These are phyloP conservation scores for Podilymbus podiceps DNA, from an alignment of 2,113 vertebrate species.

Conservation along the genomic window DNA sequence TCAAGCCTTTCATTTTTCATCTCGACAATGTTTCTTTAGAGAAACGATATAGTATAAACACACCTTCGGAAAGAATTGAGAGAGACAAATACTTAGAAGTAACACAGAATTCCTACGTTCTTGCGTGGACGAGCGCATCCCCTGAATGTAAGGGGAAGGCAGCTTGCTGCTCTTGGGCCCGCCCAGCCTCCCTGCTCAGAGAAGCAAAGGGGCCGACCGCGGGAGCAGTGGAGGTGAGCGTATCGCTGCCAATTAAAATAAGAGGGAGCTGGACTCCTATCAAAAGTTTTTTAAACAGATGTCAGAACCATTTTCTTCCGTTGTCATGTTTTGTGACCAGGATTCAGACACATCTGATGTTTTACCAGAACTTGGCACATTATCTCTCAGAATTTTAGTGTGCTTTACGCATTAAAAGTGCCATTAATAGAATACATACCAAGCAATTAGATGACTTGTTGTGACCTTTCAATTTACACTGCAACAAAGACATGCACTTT, in stretches of 20 bases:
- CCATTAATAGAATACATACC: neutral
- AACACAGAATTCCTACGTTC: neutral
- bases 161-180: neutral
- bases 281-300: neutral
- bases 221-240: neutral
- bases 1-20: constrained; percentile 31
- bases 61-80: constrained; percentile 29
- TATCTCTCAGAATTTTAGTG: neutral
- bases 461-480: constrained; percentile 6
- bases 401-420: neutral
- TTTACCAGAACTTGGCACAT: neutral
- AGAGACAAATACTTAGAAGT: neutral
- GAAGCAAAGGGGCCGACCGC: neutral
- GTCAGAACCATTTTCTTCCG: neutral
- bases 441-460: neutral
- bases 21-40: constrained; percentile 50
- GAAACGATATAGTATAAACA: constrained; percentile 42
- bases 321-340: neutral
- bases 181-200: neutral
- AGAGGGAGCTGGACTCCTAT: neutral
- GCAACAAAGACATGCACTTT: neutral
- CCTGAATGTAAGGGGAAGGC: neutral
- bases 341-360: neutral
- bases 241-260: neutral
- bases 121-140: neutral